Base-by-base conservation (phyloP, 1,140 invertebrate genomes). In the Sinella curviseta region DNA sequence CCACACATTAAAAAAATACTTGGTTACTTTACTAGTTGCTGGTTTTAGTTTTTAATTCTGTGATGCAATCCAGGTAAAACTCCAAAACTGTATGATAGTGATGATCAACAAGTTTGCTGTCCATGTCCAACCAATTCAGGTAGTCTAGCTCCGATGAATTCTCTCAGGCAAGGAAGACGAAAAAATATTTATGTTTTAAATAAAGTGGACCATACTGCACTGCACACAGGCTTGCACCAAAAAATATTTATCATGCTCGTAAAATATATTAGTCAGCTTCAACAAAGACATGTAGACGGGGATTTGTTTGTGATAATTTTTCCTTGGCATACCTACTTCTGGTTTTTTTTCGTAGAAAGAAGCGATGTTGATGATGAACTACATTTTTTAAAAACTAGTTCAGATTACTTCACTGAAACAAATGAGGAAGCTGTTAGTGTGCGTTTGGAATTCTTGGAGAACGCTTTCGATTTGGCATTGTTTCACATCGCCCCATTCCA, bases 61-160 rank as follows among this genome's bases (percentile, higher is more conserved):
- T 70, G 65, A 70, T 70, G 65, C 65, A 70, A 70, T 70, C 26
- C 65, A 70, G 65, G 65, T 70, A 70, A 70, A 70, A 70, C 57
- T 65, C 24, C 20, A 48, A 48, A 48, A 48, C 8, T 48, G 39
- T 48, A 20, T 65, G 8, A 4, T 26, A 8, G 24, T 16, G 57
- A 4, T 17, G 57, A n/a, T 8, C 4, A 65, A 65, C 8, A 65
- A 65, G 24, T 65, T n/a, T n/a, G n/a, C 8, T 65, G 16, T 65
- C 24, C 8, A n/a, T 8, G 26, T 8, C 24, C 16, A n/a, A 65
- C 16, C 26, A n/a, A n/a, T n/a, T n/a, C n/a, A n/a, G n/a, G n/a
- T n/a, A n/a, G n/a, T n/a, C n/a, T n/a, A n/a, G n/a, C n/a, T n/a
- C n/a, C n/a, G n/a, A n/a, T n/a, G n/a, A n/a, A n/a, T n/a, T n/a